These are phyloP conservation scores for Agrilus cyanescens DNA, from an alignment of 2,888 invertebrate species.

Conservation along the genomic window DNA sequence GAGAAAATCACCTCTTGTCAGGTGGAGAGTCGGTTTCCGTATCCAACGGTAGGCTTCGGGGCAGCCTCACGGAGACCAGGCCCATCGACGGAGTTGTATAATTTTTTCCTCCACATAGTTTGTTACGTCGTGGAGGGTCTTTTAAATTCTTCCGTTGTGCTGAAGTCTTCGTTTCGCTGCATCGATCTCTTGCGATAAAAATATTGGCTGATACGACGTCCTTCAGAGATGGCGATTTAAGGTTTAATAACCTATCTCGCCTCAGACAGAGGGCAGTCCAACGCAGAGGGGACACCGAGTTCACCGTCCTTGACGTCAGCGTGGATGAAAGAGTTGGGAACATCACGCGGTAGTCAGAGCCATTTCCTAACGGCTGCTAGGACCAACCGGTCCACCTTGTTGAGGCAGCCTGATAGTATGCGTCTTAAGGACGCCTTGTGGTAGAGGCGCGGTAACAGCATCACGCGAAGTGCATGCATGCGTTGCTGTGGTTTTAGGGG, in stretches of 20 bases:
- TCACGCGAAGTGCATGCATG: neutral
- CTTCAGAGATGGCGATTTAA: no score
- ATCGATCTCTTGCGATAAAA: no score
- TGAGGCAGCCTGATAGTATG: constrained; percentile 8
- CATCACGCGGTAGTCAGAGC: constrained; percentile 23
- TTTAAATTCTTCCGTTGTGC: neutral
- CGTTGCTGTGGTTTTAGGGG: constrained; percentile 4
- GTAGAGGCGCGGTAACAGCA: constrained; percentile 20
- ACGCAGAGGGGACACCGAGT: constrained; percentile 18
- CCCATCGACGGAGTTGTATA: constrained; percentile 15
- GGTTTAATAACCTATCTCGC: neutral
- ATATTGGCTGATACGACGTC: no score
- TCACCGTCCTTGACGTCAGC: constrained; percentile 20
- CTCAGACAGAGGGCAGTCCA: constrained; percentile 6
- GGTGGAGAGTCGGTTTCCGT: constrained; percentile 9
- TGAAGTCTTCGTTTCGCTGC: constrained; percentile 8
- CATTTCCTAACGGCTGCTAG: constrained; percentile 20
- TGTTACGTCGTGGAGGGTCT: no score
- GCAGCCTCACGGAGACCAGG: constrained; percentile 10
- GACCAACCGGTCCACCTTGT: constrained; percentile 21
- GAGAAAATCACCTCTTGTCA: constrained; percentile 24
- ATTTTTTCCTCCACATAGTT: neutral
- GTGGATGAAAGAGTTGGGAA: constrained; percentile 24
- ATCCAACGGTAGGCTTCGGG: constrained; percentile 9
- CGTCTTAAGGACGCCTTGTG: constrained; percentile 23